A percentile compares a stretch with the other conserved stretches of the same genome.
phyloP scores from a whole-genome alignment of 2,888 invertebrate genomes.

The Crioceris asparagi region DNA sequence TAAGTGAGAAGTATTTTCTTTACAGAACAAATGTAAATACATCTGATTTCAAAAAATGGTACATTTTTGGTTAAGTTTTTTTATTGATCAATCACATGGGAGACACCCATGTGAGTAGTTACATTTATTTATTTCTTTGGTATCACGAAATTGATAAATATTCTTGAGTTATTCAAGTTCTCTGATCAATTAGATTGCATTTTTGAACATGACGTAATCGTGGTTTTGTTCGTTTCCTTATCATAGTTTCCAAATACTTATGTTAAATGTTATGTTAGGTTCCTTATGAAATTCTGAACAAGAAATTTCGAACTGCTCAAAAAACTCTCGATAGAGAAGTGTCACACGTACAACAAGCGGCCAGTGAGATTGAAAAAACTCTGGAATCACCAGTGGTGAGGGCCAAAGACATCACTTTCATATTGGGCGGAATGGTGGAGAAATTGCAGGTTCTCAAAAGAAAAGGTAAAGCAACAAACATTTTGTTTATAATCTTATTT shows the following conservation, averaged over 20 bases:
- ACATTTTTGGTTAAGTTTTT: too few species aligned
- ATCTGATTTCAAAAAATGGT: too few species aligned
- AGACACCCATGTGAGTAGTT: too few species aligned
- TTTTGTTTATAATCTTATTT: not conserved
- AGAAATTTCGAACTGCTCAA: constrained; percentile 91
- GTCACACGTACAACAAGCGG: constrained; percentile 72
- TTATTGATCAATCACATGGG: too few species aligned
- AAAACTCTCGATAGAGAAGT: constrained; percentile 89
- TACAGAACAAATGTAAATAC: too few species aligned
- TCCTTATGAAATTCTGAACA: constrained; percentile 95
- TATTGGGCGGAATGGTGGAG: constrained; percentile 78
- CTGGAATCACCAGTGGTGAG: constrained; percentile 44
- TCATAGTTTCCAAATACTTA: not conserved
- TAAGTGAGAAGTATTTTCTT: too few species aligned
- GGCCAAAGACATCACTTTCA: constrained; percentile 63
- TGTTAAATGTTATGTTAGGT: constrained; percentile 59
- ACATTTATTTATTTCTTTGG: too few species aligned
- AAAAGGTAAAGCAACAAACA: constrained; percentile 11
- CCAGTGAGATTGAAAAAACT: constrained; percentile 67
- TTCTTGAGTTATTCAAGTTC: too few species aligned
- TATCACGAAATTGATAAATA: too few species aligned
- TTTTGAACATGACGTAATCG: too few species aligned
- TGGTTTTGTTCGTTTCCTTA: too few species aligned
- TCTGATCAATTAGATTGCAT: too few species aligned
- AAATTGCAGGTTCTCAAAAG: constrained; percentile 75